These are phyloP conservation scores for Trachemys scripta DNA, from an alignment of 2,113 vertebrate genomes.

Conservation along the genomic window DNA sequence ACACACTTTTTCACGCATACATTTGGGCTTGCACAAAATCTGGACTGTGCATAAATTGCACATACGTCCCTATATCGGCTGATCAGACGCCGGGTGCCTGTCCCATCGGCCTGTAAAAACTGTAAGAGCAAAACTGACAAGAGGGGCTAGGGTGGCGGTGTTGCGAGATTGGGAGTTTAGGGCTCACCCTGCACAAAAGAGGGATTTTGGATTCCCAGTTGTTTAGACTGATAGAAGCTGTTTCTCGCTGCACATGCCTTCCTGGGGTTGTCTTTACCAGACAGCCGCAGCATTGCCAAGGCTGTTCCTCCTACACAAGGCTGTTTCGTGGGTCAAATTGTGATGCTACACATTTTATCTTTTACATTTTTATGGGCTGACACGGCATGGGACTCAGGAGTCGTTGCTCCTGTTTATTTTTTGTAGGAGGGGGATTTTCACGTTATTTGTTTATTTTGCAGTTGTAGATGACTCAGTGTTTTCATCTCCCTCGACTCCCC, in stretches of 20 bases:
- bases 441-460: background rate
- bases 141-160: background rate
- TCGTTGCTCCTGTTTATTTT: background rate
- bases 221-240: background rate
- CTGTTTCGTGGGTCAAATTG: background rate
- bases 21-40: background rate
- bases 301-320: background rate
- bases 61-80: background rate
- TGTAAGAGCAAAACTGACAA: background rate
- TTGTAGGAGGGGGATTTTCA: background rate
- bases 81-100: background rate
- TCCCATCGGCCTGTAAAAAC: background rate
- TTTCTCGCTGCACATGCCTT: background rate
- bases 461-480: background rate
- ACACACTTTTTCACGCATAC: background rate
- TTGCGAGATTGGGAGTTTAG: background rate
- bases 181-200: background rate
- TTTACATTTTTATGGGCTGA: constrained; percentile 21
- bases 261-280: background rate
- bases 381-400: constrained; percentile 9
- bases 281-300: too few relatives aligned
- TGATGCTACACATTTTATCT: background rate
- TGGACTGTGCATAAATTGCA: background rate
- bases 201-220: background rate
- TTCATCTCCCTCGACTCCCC: background rate